Percentiles rank a stretch among this genome's conserved stretches.
These are phyloP conservation scores for Carlito syrichta DNA, from an alignment of 2,113 vertebrate species.

Conservation along the genomic window DNA sequence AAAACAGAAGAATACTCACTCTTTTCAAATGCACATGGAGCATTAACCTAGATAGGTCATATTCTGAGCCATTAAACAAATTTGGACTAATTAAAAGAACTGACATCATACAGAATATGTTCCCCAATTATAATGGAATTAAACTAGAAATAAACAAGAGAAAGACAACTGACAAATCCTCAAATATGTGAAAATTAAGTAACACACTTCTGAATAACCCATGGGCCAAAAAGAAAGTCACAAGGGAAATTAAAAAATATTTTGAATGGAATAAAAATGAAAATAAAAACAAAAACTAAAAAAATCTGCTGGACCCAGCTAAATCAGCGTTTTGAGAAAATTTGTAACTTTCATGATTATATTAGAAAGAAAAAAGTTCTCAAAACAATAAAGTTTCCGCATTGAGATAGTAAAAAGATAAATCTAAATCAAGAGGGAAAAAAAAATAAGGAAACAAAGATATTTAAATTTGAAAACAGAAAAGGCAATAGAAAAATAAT, in stretches of 20 bases:
- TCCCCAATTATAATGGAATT: neutral
- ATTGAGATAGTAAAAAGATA: neutral
- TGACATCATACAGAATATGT: neutral
- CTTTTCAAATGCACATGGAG: neutral
- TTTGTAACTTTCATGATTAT: neutral
- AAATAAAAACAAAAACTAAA: neutral
- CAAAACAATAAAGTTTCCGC: neutral
- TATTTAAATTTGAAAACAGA: neutral
- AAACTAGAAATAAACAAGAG: neutral
- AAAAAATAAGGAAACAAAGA: neutral
- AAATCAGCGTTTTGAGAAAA: neutral
- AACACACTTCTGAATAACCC: neutral
- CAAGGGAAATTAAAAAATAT: neutral
- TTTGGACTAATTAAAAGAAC: neutral
- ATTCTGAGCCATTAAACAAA: neutral
- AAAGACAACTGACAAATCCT: neutral
- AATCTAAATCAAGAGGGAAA: neutral
- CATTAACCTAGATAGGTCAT: neutral
- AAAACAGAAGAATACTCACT: neutral
- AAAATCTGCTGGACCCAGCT: neutral
- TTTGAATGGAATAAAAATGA: neutral
- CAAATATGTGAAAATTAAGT: neutral
- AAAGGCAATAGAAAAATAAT: neutral
- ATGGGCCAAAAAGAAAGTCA: neutral
- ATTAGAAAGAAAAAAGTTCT: neutral